Conservation (phyloP, 2,888 invertebrate species). For the Drosophila vallismaia region DNA sequence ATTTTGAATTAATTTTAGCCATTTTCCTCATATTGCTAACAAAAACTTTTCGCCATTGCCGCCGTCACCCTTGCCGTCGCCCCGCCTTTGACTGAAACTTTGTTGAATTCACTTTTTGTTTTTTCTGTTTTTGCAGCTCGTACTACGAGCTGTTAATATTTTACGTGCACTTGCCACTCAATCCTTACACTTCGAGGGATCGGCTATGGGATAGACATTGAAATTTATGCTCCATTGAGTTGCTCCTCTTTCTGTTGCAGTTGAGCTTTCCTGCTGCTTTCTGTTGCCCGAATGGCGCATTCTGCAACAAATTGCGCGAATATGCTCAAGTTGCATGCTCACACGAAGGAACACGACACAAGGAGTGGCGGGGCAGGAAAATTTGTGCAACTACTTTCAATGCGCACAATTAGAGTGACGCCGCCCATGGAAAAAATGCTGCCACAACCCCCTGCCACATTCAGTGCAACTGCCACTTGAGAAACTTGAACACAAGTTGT, state of each 20-base stretch:
- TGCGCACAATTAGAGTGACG: constrained; percentile 70
- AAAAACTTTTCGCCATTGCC: constrained; percentile 36
- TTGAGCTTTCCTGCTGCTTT: neutral
- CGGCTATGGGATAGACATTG: constrained; percentile 33
- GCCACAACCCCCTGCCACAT: neutral
- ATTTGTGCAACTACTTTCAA: constrained; percentile 63
- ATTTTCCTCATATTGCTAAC: constrained; percentile 60
- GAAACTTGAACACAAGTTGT: constrained; percentile 36
- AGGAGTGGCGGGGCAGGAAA: constrained; percentile 22
- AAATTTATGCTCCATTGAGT: constrained; percentile 63
- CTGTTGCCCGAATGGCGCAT: constrained; percentile 50
- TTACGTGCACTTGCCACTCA: constrained; percentile 59
- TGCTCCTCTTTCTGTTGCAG: constrained; percentile 38
- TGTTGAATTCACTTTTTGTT: constrained; percentile 40
- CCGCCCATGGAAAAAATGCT: constrained; percentile 10
- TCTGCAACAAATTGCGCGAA: constrained; percentile 70
- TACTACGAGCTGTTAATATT: constrained; percentile 58
- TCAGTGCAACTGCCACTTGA: constrained; percentile 14
- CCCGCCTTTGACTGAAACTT: constrained; percentile 41
- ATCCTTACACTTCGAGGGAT: constrained; percentile 30
- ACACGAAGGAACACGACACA: constrained; percentile 30
- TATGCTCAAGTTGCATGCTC: constrained; percentile 60
- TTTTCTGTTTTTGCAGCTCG: constrained; percentile 8
- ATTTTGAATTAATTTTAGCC: constrained; percentile 72
- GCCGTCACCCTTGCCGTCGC: constrained; percentile 1